Base-by-base conservation (phyloP, 2,888 invertebrate genomes). In the Belgica antarctica region DNA sequence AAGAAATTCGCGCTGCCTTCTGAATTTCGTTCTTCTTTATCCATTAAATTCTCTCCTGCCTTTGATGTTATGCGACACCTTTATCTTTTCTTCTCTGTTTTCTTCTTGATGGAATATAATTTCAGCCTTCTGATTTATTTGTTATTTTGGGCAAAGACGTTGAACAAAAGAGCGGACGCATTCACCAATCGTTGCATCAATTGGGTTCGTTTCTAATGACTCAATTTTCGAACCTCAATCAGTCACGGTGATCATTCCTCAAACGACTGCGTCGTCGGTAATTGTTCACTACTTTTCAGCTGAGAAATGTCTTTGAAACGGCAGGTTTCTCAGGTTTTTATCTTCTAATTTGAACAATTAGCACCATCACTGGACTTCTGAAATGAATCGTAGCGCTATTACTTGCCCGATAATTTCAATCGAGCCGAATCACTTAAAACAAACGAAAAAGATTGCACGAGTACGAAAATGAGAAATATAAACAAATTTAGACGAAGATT, bases 61-160 rank as follows among this genome's bases (percentile, higher is more conserved):
- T 52, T 52, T 52, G 52, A 52, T 52, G 52, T 22, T 7, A 19
- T 52, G 52, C 52, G 52, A 52, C 52, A 52, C 52, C 52, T 52
- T 52, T 52, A 12, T 52, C 52, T 52, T 22, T 17, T 52, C 22
- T 8, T 22, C 52, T 52, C 22, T 52, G 7, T 17, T 52, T n/a
- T 7, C 3, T 3, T 22, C 12, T 52, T 52, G 52, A 52, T 52
- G 19, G 17, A 19, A 52, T 8, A 52, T n/a, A 52, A 22, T 52
- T 52, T 41, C 41, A n/a, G 12, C 41, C 15, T 41, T 41, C 41
- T 41, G 12, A 41, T 41, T 41, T 41, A 15, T 41, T 41, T 15
- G 12, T 12, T 41, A 41, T 41, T 41, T 12, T 15, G 41, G 15
- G 41, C 41, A 15, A 41, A n/a, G n/a, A n/a, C n/a, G n/a, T n/a